These are phyloP conservation scores for Cranoglanis bouderius DNA, from an alignment of 2,113 vertebrate species.

Conservation along the genomic window DNA sequence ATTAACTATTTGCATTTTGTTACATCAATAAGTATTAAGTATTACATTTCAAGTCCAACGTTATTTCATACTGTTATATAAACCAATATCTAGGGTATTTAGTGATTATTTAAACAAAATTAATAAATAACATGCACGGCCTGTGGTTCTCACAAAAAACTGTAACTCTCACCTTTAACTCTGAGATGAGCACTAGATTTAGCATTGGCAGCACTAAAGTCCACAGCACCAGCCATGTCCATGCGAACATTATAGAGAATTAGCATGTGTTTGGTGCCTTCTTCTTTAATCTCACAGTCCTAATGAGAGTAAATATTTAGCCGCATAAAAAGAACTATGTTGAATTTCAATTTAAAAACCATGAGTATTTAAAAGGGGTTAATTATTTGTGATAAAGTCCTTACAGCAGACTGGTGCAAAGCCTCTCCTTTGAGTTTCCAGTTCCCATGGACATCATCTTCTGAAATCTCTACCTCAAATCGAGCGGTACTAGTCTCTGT, in stretches of 20 bases:
- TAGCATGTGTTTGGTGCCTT: slow-evolving; percentile 87
- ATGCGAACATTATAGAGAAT: slow-evolving; percentile 88
- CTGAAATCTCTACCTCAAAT: slow-evolving; percentile 89
- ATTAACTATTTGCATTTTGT: neutral
- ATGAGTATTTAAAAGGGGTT: neutral
- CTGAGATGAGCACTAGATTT: slow-evolving; percentile 92
- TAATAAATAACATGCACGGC: neutral
- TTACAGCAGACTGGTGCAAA: slow-evolving; percentile 86
- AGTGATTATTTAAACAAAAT: neutral
- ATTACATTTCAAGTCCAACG: neutral
- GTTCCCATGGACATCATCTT: slow-evolving; percentile 83
- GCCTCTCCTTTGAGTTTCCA: slow-evolving; percentile 90
- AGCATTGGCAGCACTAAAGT: slow-evolving; percentile 94
- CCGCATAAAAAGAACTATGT: neutral
- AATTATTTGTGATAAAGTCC: slow-evolving; percentile 47
- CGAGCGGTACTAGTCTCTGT: slow-evolving; percentile 83
- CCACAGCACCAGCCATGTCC: slow-evolving; percentile 89
- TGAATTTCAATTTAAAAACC: neutral
- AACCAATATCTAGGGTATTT: neutral
- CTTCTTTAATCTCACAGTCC: slow-evolving; percentile 97
- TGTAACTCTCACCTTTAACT: slow-evolving; percentile 83
- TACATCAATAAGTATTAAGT: neutral
- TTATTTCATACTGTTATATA: neutral
- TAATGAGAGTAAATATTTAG: slow-evolving; percentile 57
- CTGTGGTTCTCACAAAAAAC: neutral